Conservation (phyloP, 2,888 invertebrate genomes). For the Cerceris ruficornis region DNA sequence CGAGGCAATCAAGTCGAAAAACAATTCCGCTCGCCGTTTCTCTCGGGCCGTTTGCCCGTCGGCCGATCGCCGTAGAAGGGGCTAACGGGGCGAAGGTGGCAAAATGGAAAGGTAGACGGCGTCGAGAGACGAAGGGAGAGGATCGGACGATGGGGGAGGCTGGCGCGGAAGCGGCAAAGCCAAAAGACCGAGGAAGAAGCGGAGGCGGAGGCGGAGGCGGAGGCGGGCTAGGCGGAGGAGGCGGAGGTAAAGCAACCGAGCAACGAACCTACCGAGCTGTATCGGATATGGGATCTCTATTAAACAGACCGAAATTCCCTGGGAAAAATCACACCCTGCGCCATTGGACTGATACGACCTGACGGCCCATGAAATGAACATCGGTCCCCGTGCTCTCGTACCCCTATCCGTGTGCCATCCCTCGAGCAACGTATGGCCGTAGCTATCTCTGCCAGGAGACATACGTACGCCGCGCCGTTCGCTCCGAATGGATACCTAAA, state of each 20-base stretch:
- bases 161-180: slow-evolving; percentile 7
- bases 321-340: slow-evolving; percentile 76
- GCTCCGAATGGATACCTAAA: slow-evolving; percentile 35
- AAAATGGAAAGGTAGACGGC: too few species aligned
- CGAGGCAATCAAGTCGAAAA: slow-evolving; percentile 65
- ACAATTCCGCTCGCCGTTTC: slow-evolving; percentile 60
- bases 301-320: slow-evolving; percentile 77
- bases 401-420: slow-evolving; percentile 38
- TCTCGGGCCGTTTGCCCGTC: neutral
- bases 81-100: too few species aligned
- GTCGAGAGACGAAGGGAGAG: neutral
- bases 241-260: slow-evolving; percentile 37
- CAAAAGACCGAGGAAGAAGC: slow-evolving; percentile 11
- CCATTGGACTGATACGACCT: slow-evolving; percentile 77
- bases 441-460: slow-evolving; percentile 35
- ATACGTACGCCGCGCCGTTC: slow-evolving; percentile 41
- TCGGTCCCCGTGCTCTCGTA: slow-evolving; percentile 67
- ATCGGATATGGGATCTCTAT: slow-evolving; percentile 73
- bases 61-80: too few species aligned
- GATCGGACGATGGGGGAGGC: neutral
- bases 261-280: slow-evolving; percentile 49
- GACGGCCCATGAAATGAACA: slow-evolving; percentile 81
- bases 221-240: slow-evolving; percentile 30
- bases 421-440: slow-evolving; percentile 20
- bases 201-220: neutral